Conservation (phyloP, 2,888 invertebrate species). For the Rhagium mordax region DNA sequence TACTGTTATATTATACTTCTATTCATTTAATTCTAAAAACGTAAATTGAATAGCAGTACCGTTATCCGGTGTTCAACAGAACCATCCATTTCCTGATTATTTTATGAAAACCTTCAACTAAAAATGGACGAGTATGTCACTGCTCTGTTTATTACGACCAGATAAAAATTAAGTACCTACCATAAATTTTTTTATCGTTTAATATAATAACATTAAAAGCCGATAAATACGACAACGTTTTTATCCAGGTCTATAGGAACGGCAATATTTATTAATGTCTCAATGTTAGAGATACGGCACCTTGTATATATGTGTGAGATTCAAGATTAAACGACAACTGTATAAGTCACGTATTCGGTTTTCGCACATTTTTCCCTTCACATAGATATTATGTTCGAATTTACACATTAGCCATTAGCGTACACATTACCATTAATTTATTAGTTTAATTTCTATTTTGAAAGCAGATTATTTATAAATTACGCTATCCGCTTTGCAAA, state of each 20-base stretch:
- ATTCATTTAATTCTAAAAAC: neutral
- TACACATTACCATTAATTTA: neutral
- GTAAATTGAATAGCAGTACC: neutral
- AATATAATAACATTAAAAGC: neutral
- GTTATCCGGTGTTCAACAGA: neutral
- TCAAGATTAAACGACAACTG: neutral
- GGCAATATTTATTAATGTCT: neutral
- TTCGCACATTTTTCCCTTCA: neutral
- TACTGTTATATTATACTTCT: neutral
- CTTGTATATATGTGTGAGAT: neutral
- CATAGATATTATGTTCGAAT: too few species aligned
- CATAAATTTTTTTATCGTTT: neutral
- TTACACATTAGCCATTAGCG: neutral
- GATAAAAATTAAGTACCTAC: neutral
- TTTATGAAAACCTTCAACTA: neutral
- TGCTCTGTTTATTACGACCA: neutral
- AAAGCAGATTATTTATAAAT: neutral
- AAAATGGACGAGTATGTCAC: neutral
- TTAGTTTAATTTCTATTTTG: neutral
- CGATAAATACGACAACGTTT: neutral
- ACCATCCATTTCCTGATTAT: neutral
- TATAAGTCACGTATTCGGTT: neutral
- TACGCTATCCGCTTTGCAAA: neutral
- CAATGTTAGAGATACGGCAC: neutral
- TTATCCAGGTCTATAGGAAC: neutral